Evolutionary conservation across 35 echinoderm and acorn worm species (phyloP).

Genomic region (Antedon bifida): DNA sequence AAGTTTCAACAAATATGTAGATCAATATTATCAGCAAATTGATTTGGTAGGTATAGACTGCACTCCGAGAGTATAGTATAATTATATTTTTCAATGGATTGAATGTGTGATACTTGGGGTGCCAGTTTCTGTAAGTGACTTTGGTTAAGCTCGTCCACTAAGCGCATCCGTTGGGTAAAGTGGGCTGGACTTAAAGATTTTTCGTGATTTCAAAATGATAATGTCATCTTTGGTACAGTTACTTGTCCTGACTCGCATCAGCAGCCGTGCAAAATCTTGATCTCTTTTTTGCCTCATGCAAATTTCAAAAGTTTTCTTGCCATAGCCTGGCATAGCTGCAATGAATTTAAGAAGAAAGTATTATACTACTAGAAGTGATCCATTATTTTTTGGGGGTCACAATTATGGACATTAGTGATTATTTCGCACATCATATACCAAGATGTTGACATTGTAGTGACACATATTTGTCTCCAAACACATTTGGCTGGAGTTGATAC

Average conservation of each 20-base stretch:
- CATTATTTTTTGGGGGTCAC: too few species aligned
- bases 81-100: slow-evolving; percentile 4
- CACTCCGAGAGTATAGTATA: not conserved
- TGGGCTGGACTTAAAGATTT: not conserved
- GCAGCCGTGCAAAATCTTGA: slow-evolving; percentile 17
- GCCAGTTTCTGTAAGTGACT: not conserved
- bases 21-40: not conserved
- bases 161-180: not conserved
- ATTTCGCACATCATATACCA: too few species aligned
- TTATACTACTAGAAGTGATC: too few species aligned
- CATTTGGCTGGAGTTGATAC: too few species aligned
- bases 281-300: slow-evolving; percentile 45
- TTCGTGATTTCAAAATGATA: not conserved
- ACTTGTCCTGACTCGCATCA: slow-evolving; percentile 22
- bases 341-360: too few species aligned
- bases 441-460: too few species aligned
- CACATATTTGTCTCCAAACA: too few species aligned
- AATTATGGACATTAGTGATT: too few species aligned
- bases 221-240: slow-evolving; percentile 23
- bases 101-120: not conserved
- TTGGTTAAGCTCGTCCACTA: slow-evolving; percentile 8
- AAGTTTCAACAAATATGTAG: not conserved
- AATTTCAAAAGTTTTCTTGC: slow-evolving; percentile 21
- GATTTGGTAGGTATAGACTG: not conserved
- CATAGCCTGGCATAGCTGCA: slow-evolving; percentile 14